Evolutionary conservation across 2,113 vertebrate genomes (phyloP), one percentile per base, ranked within the genome.

Genomic region (Sturnira hondurensis): DNA sequence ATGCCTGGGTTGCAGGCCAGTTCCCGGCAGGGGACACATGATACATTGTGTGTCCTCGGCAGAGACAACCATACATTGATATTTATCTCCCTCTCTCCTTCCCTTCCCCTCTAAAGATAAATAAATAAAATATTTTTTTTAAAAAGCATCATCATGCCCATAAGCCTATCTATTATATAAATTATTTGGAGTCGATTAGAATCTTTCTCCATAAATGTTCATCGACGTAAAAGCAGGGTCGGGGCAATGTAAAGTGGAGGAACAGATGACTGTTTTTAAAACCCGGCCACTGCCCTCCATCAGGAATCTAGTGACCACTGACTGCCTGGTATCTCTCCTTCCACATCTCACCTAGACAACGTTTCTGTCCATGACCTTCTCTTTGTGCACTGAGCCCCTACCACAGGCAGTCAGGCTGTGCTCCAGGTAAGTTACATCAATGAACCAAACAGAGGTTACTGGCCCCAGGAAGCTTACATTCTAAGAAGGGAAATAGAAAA

Each of bases 111-210:
- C n/a, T n/a, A n/a, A n/a, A n/a, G n/a, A n/a, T n/a, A n/a, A n/a
- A n/a, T n/a, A n/a, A n/a, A n/a, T n/a, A n/a, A n/a, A n/a, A n/a
- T n/a, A n/a, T n/a, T n/a, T n/a, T n/a, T n/a, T n/a, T n/a, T n/a
- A n/a, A 96, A 85, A 95, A 97, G 14, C 56, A 63, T 71, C 45
- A 56, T 11, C 87, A 70, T 86, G 77, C 11, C 82, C 73, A 93
- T 97, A 90, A 88, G 43, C 70, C 50, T 88, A 95, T 95, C 89
- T 95, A 85, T 90, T 92, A 83, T 68, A 96, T 96, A 96, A 96
- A 97, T 95, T 96, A 97, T 93, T 97, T 68, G 67, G 38, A 88
- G 33, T 95, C 96, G 77, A 96, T 97, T 97, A 97, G 73, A 96
- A 82, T 90, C 77, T 95, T 95, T 93, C 45, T 78, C 67, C 54